phyloP scores from a whole-genome alignment of 2,797 vertebrate genomes.

The Pelobates cultripes region DNA sequence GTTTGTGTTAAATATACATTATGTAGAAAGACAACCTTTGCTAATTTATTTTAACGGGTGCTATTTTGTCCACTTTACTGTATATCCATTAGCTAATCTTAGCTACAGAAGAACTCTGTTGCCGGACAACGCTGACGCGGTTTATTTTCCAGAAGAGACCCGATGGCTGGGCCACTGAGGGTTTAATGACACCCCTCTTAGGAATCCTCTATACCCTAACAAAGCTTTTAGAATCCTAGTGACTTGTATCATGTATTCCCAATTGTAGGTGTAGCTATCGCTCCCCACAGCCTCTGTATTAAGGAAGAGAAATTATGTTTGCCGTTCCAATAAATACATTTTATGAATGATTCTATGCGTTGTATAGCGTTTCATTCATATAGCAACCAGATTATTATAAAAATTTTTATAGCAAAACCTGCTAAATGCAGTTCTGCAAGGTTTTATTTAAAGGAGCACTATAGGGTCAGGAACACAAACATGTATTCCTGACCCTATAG shows the following conservation, averaged over 20 bases:
- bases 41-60: slow-evolving; percentile 68
- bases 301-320: slow-evolving; percentile 69
- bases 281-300: slow-evolving; percentile 69
- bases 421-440: no score
- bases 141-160: slow-evolving; percentile 64
- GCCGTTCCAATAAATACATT: slow-evolving; percentile 87
- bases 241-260: slow-evolving; percentile 67
- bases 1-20: slow-evolving; percentile 57
- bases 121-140: slow-evolving; percentile 75
- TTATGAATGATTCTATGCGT: slow-evolving; percentile 64
- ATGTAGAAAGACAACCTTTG: slow-evolving; percentile 51
- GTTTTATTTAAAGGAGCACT: no score
- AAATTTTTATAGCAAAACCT: no score
- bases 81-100: slow-evolving; percentile 60
- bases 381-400: no score
- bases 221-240: slow-evolving; percentile 74
- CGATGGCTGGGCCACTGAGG: slow-evolving; percentile 70
- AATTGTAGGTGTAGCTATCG: slow-evolving; percentile 66
- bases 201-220: slow-evolving; percentile 60
- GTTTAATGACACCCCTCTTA: slow-evolving; percentile 60
- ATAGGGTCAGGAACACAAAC: no score
- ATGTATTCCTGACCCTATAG: no score
- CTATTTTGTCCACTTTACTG: slow-evolving; percentile 64
- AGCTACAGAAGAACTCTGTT: slow-evolving; percentile 71
- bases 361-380: slow-evolving; percentile 15